Evolutionary conservation across 2,797 vertebrate species (phyloP).

Genomic region (Mus minutoides): DNA sequence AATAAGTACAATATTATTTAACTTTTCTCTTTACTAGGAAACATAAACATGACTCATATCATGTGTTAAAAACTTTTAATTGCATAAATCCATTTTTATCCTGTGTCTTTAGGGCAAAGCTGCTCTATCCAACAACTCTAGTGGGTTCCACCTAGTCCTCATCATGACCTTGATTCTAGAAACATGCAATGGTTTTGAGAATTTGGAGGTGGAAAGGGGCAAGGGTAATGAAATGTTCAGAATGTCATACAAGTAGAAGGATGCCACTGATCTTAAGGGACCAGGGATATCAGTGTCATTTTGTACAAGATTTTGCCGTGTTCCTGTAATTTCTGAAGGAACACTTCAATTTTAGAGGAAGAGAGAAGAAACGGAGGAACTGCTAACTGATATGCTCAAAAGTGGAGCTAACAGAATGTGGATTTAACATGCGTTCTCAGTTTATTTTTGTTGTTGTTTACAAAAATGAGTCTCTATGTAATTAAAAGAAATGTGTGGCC

Average conservation of each 20-base stretch:
- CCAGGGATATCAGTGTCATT: background rate
- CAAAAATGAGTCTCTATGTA: background rate
- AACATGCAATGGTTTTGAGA: background rate
- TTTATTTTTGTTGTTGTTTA: background rate
- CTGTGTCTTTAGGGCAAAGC: background rate
- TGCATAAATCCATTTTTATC: background rate
- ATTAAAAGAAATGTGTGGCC: slow-evolving; percentile 38
- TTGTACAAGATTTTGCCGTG: background rate
- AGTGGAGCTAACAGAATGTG: background rate
- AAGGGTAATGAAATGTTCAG: background rate
- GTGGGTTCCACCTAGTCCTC: background rate
- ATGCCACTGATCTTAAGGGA: background rate
- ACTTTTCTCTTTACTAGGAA: background rate
- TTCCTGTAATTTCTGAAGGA: background rate
- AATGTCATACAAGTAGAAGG: background rate
- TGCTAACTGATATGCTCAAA: background rate
- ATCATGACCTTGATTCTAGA: background rate
- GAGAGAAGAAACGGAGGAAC: accelerated
- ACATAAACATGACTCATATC: background rate
- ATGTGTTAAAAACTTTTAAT: background rate
- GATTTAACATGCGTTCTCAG: background rate
- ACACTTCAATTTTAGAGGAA: background rate
- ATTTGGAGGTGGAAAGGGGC: accelerated
- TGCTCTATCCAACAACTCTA: background rate
- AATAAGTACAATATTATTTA: background rate